Evolutionary conservation across 2,113 vertebrate species (phyloP).

Genomic region (Urocynchramus pylzowi): DNA sequence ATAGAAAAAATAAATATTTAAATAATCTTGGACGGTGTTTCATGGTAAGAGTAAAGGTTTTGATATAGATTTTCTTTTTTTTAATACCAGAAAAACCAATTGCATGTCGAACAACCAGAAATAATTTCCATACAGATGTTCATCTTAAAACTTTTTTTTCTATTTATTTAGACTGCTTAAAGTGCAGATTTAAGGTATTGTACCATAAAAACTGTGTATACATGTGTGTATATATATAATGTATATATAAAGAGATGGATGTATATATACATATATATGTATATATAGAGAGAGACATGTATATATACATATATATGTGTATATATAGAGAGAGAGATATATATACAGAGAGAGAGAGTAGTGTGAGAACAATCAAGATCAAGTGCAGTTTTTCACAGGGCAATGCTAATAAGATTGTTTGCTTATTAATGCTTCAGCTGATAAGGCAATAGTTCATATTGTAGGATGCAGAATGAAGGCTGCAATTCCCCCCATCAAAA

Average conservation of each 20-base stretch:
- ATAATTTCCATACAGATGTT: not conserved
- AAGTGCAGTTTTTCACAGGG: not conserved
- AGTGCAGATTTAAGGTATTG: not conserved
- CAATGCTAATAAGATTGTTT: not conserved
- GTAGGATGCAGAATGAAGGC: not conserved
- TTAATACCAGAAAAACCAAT: not conserved
- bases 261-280: not conserved
- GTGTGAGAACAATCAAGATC: not conserved
- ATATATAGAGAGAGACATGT: too few species aligned
- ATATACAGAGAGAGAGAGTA: too few species aligned
- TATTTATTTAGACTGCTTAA: not conserved
- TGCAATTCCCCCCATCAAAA: not conserved
- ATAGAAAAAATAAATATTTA: not conserved
- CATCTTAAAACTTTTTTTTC: not conserved
- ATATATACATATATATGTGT: too few species aligned
- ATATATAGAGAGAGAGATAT: too few species aligned
- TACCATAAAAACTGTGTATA: not conserved
- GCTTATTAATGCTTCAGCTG: not conserved
- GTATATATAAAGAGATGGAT: too few species aligned
- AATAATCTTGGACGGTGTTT: not conserved
- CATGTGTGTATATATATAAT: rapidly evolving
- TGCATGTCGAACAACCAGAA: not conserved
- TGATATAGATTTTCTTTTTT: not conserved
- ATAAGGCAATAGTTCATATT: not conserved
- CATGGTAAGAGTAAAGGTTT: not conserved